Base-by-base conservation (phyloP, 2,113 vertebrate genomes). In the Athene cunicularia region DNA sequence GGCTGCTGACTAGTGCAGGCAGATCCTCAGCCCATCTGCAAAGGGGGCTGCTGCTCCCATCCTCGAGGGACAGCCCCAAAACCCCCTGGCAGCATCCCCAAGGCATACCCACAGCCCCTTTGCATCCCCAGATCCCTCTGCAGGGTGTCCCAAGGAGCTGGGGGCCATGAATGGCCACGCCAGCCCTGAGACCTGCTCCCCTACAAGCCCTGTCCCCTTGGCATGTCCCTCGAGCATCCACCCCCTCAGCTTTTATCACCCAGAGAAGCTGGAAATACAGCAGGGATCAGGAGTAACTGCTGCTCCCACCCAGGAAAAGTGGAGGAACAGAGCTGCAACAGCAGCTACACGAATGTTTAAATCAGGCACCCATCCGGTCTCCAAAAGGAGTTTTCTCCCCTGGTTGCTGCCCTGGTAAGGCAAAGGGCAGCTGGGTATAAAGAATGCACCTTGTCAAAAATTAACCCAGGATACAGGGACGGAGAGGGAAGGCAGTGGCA, bases 401-500 rank as follows among this genome's bases (percentile, higher is more conserved):
- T 47, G 45, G 45, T 23, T 23, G 4, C 88, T 58, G 71, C 41
- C 47, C 39, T 2, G 0, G 23, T 35, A 66, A 91, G 30, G 30
- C 30, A n/a, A 87, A 90, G 82, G 74, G 91, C 83, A 82, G 60
- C 82, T 5, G 10, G 73, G 56, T 66, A 71, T 53, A 47, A 58
- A 80, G 71, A 93, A 93, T 55, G 70, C 12, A 28, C 56, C 81
- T 87, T 2, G 60, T 93, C 87, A 97, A 95, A 96, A 93, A 95
- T 94, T 96, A 96, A 96, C 88, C 70, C 73, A 33, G 64, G 90
- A 21, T 58, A 73, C 3, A 13, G 30, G 80, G 62, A 33, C 8
- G 7, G 59, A 74, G 68, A 66, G 47, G 49, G 80, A 59, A 81
- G n/a, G 70, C 60, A 43, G 71, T 17, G 1, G 64, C 39, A 53